A percentile compares a stretch with the other conserved stretches of the same genome.
phyloP scores from a whole-genome alignment of 2,113 vertebrate species.

The Heterotilapia buettikoferi region DNA sequence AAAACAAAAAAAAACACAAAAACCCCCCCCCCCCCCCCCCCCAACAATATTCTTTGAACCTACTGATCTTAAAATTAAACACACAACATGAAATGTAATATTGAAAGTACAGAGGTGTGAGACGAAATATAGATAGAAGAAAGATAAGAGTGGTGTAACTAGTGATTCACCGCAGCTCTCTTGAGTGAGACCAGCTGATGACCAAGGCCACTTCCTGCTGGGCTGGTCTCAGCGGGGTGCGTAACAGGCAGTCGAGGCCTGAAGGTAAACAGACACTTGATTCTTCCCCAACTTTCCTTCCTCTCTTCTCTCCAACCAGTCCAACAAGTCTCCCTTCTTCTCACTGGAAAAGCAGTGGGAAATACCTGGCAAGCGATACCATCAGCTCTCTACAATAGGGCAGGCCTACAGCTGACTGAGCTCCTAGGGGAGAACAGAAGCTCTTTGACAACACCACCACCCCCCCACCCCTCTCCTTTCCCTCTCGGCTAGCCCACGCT shows the following conservation, averaged over 20 bases:
- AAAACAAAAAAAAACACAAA: too few relatives aligned
- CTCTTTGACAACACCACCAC: constrained; percentile 59
- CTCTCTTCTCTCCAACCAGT: neutral
- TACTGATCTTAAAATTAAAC: constrained; percentile 64
- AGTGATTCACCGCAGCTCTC: neutral
- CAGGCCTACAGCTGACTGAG: constrained; percentile 65
- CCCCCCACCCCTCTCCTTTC: neutral
- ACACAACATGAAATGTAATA: constrained; percentile 62
- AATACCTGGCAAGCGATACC: constrained; percentile 63
- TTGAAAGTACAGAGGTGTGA: constrained; percentile 34
- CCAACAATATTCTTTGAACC: neutral
- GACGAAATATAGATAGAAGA: neutral
- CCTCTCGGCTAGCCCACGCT: constrained; percentile 63
- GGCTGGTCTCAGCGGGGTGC: constrained; percentile 49
- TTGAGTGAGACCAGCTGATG: constrained; percentile 4
- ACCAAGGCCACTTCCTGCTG: constrained; percentile 61
- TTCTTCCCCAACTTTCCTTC: constrained; percentile 58
- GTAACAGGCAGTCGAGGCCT: constrained; percentile 48
- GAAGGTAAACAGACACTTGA: constrained; percentile 32
- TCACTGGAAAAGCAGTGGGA: constrained; percentile 45
- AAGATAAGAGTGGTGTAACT: constrained; percentile 2
- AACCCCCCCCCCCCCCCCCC: neutral
- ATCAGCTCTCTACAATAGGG: constrained; percentile 53
- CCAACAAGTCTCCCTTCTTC: constrained; percentile 34
- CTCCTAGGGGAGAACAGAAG: constrained; percentile 68